These are phyloP conservation scores for Hyposmocoma kahamanoa DNA, from an alignment of 1,140 invertebrate genomes.

Conservation along the genomic window DNA sequence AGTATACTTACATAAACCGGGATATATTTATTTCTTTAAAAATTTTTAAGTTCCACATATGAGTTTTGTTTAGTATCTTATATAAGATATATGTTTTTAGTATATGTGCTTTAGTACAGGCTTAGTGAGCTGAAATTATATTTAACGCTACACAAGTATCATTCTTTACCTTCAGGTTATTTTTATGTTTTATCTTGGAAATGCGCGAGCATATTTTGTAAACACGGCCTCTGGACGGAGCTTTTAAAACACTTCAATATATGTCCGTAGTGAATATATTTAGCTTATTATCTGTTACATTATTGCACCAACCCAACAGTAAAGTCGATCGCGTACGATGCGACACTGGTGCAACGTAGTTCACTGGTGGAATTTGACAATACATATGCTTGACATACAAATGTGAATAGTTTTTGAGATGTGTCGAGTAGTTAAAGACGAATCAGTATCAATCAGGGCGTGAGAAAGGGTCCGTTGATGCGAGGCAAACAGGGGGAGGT, in stretches of 20 bases:
- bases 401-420: constrained; percentile 73
- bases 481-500: constrained; percentile 68
- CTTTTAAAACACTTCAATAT: constrained; percentile 22
- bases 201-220: constrained; percentile 10
- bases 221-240: constrained; percentile 35
- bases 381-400: constrained; percentile 59
- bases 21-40: too few relatives aligned
- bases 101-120: too few relatives aligned
- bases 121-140: too few relatives aligned
- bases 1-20: too few relatives aligned
- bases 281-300: too few relatives aligned
- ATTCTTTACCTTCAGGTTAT: too few relatives aligned
- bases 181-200: constrained; percentile 14
- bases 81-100: too few relatives aligned
- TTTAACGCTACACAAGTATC: too few relatives aligned
- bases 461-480: constrained; percentile 48
- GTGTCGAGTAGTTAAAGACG: constrained; percentile 36
- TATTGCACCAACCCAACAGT: too few relatives aligned
- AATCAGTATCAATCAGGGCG: constrained; percentile 55
- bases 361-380: constrained; percentile 34
- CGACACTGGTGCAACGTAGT: constrained; percentile 54
- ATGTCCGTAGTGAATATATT: constrained; percentile 16
- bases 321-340: constrained; percentile 1
- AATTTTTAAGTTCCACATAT: too few relatives aligned
- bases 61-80: too few relatives aligned